phyloP scores from a whole-genome alignment of 2,888 invertebrate species.

The Brachypalpus laphriformis region DNA sequence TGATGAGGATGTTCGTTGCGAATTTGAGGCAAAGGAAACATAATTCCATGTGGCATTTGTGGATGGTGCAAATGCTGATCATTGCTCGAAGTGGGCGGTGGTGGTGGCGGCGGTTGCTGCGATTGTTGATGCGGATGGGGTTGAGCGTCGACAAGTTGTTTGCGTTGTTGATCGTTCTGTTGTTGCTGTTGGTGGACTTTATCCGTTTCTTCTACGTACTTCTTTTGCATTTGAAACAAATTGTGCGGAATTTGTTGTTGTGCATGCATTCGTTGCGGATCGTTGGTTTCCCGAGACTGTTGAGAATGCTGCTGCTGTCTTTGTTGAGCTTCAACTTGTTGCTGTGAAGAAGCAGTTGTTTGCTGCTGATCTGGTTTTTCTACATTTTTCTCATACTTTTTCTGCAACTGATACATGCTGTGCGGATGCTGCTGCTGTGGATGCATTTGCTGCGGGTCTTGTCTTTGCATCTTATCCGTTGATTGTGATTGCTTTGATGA shows the following conservation, averaged over 20 bases:
- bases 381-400: constrained; percentile 80
- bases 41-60: constrained; percentile 81
- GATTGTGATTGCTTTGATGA: constrained; percentile 75
- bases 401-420: constrained; percentile 81
- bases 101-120: constrained; percentile 80
- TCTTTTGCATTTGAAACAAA: constrained; percentile 80
- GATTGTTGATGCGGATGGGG: constrained; percentile 78
- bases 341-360: constrained; percentile 74
- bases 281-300: constrained; percentile 52
- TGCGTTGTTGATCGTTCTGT: constrained; percentile 77
- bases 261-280: constrained; percentile 76
- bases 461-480: constrained; percentile 66
- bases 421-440: constrained; percentile 79
- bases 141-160: constrained; percentile 79
- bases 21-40: constrained; percentile 80
- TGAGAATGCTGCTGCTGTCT: constrained; percentile 76
- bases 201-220: constrained; percentile 78
- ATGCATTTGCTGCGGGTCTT: constrained; percentile 75
- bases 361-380: constrained; percentile 78
- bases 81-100: constrained; percentile 76
- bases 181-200: constrained; percentile 80
- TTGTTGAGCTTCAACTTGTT: constrained; percentile 77
- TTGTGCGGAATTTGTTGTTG: constrained; percentile 79
- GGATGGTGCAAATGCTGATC: constrained; percentile 81
- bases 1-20: constrained; percentile 78